These are phyloP conservation scores for Epinephelus coioides DNA, from an alignment of 2,797 vertebrate genomes.

Conservation along the genomic window DNA sequence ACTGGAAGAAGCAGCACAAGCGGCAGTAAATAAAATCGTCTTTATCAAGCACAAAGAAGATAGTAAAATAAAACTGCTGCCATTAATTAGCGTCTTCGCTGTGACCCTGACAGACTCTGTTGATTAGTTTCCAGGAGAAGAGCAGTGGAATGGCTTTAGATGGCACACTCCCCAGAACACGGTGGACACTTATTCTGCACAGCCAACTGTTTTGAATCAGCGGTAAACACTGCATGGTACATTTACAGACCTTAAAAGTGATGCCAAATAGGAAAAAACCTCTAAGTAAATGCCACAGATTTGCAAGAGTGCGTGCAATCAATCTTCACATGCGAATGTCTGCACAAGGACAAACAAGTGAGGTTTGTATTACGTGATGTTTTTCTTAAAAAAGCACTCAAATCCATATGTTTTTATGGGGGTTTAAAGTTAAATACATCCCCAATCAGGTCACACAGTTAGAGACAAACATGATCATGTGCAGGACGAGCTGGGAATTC, in stretches of 20 bases:
- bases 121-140: slow-evolving; percentile 75
- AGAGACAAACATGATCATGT: slow-evolving; percentile 37
- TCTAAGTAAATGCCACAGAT: slow-evolving; percentile 30
- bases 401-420: neutral
- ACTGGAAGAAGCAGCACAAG: slow-evolving; percentile 59
- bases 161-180: slow-evolving; percentile 68
- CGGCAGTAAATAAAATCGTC: slow-evolving; percentile 53
- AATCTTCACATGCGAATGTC: slow-evolving; percentile 15
- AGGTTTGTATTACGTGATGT: neutral
- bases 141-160: slow-evolving; percentile 68
- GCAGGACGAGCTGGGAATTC: slow-evolving; percentile 36
- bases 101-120: slow-evolving; percentile 60
- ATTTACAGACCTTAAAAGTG: slow-evolving; percentile 50
- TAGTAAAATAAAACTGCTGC: slow-evolving; percentile 60
- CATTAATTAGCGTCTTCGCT: slow-evolving; percentile 67
- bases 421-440: slow-evolving; percentile 22
- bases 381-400: neutral
- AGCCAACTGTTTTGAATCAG: slow-evolving; percentile 61
- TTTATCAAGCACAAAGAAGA: slow-evolving; percentile 64
- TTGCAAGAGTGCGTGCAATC: slow-evolving; percentile 17
- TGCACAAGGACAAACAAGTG: slow-evolving; percentile 4
- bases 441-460: neutral
- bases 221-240: slow-evolving; percentile 55
- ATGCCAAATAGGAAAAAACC: slow-evolving; percentile 36
- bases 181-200: slow-evolving; percentile 48